Conservation (phyloP, 2,797 vertebrate genomes). For the Morus bassanus region DNA sequence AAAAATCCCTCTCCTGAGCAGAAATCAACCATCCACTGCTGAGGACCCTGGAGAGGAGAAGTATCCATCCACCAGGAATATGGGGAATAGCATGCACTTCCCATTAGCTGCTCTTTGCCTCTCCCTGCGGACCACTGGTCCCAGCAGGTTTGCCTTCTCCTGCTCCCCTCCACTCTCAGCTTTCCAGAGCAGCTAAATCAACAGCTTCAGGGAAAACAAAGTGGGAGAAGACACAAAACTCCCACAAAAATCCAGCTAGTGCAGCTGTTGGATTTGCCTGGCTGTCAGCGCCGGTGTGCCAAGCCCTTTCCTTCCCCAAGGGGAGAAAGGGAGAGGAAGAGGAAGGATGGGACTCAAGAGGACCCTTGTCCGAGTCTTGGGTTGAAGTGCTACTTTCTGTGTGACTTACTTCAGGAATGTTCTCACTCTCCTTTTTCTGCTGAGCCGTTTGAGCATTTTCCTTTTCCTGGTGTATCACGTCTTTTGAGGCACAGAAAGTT, state of each 20-base stretch:
- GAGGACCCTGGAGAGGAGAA: not conserved
- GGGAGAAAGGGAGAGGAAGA: not conserved
- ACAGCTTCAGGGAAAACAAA: not conserved
- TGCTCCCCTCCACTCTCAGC: not conserved
- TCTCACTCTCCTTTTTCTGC: not conserved
- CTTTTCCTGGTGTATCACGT: not conserved
- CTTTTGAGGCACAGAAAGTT: not conserved
- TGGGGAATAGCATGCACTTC: not conserved
- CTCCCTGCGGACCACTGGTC: not conserved
- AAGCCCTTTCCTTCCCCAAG: not conserved
- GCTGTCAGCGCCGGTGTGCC: accelerated
- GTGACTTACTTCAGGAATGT: not conserved
- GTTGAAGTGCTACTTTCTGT: not conserved
- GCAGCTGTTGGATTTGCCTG: not conserved
- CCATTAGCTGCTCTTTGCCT: not conserved
- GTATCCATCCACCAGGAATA: not conserved
- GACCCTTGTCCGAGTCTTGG: not conserved
- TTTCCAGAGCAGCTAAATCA: not conserved
- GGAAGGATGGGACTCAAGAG: not conserved
- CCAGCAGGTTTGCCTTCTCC: not conserved
- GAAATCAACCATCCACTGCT: not conserved
- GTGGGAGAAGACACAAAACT: not conserved
- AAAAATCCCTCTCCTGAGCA: not conserved
- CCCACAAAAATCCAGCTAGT: not conserved
- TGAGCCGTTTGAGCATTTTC: not conserved